Base-by-base conservation (phyloP, 2,888 invertebrate species). In the Yponomeuta evonymella region DNA sequence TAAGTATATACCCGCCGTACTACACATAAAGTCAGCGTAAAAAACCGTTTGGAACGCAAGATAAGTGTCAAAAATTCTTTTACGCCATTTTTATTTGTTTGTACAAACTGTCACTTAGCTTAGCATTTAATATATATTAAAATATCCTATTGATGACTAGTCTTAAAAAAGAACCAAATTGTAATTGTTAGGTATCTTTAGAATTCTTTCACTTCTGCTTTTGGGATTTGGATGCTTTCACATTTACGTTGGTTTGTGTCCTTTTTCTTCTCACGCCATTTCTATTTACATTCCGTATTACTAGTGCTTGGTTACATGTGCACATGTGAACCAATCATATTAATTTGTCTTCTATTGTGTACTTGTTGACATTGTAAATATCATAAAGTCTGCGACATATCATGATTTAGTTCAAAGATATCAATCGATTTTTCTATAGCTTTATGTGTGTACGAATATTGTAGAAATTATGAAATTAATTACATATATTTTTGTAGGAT, bases 401-500 rank as follows among this genome's bases (percentile, higher is more conserved):
- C 87, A 81, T 70, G 80, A 72, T 82, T 85, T 78, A 78, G 82
- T 86, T 88, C 80, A 79, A 82, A 79, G 75, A 75, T 75, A 72
- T 77, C 73, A 76, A 75, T 73, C 74, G 72, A 36, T 73, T 73
- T 71, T 71, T 33, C 36, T 23, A 43, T n/a, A 58, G 51, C 12
- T 58, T 36, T 67, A 43, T n/a, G 67, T 43, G 15, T 36, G 43
- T 36, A n/a, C 48, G 48, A n/a, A 48, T 23, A 67, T 23, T 43
- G 67, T 43, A 10, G 6, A 73, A 73, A 72, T 73, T 43, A 72
- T 74, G 68, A 72, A 72, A 67, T 65, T 64, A 62, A 48, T 72
- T 74, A 78, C 75, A 78, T 83, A 82, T 87, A 86, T 87, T 87
- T 87, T 86, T 87, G 84, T 87, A 86, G 87, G 77, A 72, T 76